Evolutionary conservation across 2,888 invertebrate species (phyloP), one percentile per base, ranked within the genome.

Genomic region (Cephus pulcher): DNA sequence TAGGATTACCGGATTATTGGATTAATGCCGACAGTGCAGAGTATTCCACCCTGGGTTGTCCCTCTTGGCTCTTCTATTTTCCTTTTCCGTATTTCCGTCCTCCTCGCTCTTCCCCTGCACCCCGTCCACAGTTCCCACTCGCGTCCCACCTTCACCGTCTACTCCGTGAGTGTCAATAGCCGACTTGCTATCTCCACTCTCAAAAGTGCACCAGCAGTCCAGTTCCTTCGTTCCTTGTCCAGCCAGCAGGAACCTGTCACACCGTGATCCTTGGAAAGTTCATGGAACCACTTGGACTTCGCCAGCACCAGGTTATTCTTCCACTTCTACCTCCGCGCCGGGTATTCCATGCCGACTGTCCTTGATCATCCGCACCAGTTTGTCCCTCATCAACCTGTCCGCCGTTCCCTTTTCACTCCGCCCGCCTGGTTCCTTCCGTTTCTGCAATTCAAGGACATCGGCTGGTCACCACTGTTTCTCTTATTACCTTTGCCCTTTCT

Each of bases 391-490:
- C 69, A 77, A 73, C 74, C 73, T 76, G 69, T 75, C 70, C 75
- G 73, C 76, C 30, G 68, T 76, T 75, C 74, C 74, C 78, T 33
- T 78, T 76, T 30, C 75, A 76, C 77, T 80, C 80, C 82, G 79
- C 82, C 82, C 80, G 80, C 82, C 82, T 78, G 78, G 79, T 77
- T 82, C 77, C 75, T 79, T 78, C 79, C 77, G 79, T 82, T 82
- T 73, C 82, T 82, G 75, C 69, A 78, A 32, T 78, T 75, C 15
- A 78, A 69, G 75, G 40, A 76, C 35, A 56, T 23, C 23, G 23
- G 23, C 40, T 23, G 40, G 23, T 56, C 40, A 56, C 6, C 40
- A 56, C 40, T 56, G 40, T 56, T 56, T 56, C 40, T 56, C 40
- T 56, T 56, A 56, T 56, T 56, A 56, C 40, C 40, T 56, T 56